These are phyloP conservation scores for Beris chalybata DNA, from an alignment of 2,888 invertebrate species.

Conservation along the genomic window DNA sequence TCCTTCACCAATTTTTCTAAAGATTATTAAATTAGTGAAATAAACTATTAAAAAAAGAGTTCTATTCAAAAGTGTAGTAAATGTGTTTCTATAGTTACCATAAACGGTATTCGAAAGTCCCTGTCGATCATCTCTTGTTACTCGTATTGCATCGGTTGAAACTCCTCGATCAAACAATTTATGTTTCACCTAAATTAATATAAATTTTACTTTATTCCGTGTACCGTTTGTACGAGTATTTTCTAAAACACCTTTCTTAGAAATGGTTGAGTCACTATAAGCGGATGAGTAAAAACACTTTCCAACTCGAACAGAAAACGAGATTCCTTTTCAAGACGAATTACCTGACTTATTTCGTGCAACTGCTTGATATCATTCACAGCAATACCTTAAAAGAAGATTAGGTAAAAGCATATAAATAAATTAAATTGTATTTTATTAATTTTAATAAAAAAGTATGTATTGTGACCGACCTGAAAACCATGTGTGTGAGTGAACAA, in stretches of 20 bases:
- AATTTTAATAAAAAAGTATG: too few relatives aligned
- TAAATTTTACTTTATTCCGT: background rate
- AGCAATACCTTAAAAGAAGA: constrained; percentile 58
- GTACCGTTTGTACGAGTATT: background rate
- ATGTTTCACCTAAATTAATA: constrained; percentile 34
- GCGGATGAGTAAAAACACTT: constrained; percentile 40
- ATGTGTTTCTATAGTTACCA: constrained; percentile 13
- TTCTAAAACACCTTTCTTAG: constrained; percentile 37
- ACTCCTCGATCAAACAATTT: constrained; percentile 36
- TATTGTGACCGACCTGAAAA: too few relatives aligned
- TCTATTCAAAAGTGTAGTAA: too few relatives aligned
- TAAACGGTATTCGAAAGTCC: constrained; percentile 36
- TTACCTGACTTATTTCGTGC: constrained; percentile 45
- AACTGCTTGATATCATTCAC: constrained; percentile 58
- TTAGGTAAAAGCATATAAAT: too few relatives aligned
- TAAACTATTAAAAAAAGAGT: background rate
- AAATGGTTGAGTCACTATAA: constrained; percentile 39
- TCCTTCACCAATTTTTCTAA: constrained; percentile 34
- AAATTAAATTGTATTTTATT: too few relatives aligned
- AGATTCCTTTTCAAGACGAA: constrained; percentile 42
- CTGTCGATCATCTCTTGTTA: constrained; percentile 33
- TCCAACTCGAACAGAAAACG: constrained; percentile 42
- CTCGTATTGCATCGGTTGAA: constrained; percentile 31
- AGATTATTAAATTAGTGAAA: background rate
- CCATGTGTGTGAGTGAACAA: too few relatives aligned